Percentiles rank a stretch among this genome's conserved stretches.
phyloP scores from a whole-genome alignment of 2,113 vertebrate genomes.

The Pachycephala philippinensis region DNA sequence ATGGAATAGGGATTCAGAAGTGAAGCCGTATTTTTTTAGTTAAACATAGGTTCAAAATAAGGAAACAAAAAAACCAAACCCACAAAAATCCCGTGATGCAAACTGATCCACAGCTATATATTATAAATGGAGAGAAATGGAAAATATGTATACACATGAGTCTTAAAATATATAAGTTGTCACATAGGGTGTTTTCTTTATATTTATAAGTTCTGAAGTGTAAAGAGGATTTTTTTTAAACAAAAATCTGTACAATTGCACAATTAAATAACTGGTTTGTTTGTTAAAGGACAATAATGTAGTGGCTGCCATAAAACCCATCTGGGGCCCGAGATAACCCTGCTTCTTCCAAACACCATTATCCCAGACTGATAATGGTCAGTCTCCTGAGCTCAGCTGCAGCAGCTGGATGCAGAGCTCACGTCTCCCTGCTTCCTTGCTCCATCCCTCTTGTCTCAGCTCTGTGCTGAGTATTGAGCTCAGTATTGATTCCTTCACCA shows the following conservation, averaged over 20 bases:
- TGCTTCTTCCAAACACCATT: neutral
- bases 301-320: neutral
- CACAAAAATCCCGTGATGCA: neutral
- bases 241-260: neutral
- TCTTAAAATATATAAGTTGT: neutral
- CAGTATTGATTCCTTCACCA: neutral
- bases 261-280: neutral
- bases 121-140: neutral
- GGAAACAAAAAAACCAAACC: neutral
- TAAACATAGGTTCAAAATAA: neutral
- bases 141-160: neutral
- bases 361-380: fast-evolving
- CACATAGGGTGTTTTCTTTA: neutral
- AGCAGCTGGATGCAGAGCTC: neutral
- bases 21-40: neutral
- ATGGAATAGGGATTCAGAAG: neutral
- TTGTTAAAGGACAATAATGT: neutral
- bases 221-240: neutral
- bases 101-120: neutral
- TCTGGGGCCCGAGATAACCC: neutral
- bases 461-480: neutral
- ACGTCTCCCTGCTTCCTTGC: neutral
- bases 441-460: neutral
- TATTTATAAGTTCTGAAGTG: neutral
- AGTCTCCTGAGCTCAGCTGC: neutral